Percentiles rank a stretch among this genome's conserved stretches.
phyloP scores from a whole-genome alignment of 2,888 invertebrate species.

The Thecocarcelia acutangulata region DNA sequence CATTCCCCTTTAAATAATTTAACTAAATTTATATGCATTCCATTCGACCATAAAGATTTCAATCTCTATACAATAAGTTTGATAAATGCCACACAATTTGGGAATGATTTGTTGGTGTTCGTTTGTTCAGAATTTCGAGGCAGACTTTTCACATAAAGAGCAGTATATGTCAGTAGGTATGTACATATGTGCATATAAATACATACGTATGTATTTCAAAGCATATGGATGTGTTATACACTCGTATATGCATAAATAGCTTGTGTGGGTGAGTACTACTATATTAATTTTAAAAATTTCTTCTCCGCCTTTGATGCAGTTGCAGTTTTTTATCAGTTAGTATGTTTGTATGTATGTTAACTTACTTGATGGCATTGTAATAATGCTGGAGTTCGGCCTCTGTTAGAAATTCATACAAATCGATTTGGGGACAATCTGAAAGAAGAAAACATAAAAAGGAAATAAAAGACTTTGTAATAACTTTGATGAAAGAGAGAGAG shows the following conservation, averaged over 20 bases:
- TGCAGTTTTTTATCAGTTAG: conserved; percentile 4
- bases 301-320: conserved; percentile 4
- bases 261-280: conserved; percentile 66
- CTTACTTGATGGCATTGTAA: conserved; percentile 88
- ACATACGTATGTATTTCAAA: conserved; percentile 6
- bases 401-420: conserved; percentile 93
- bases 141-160: not conserved
- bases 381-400: conserved; percentile 97
- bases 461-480: conserved; percentile 26
- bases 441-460: conserved; percentile 65
- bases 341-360: conserved; percentile 57
- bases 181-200: not conserved
- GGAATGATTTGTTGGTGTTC: conserved; percentile 43
- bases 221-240: conserved; percentile 35
- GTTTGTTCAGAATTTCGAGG: not conserved
- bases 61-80: conserved; percentile 26
- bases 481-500: conserved; percentile 1
- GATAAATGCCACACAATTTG: conserved; percentile 22
- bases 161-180: not conserved
- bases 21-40: conserved; percentile 21
- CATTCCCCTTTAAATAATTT: conserved; percentile 1
- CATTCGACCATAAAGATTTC: conserved; percentile 32
- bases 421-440: conserved; percentile 82
- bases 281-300: conserved; percentile 9
- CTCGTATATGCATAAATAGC: conserved; percentile 3